Evolutionary conservation across 2,797 vertebrate species (phyloP).

Genomic region (Euthynnus affinis): DNA sequence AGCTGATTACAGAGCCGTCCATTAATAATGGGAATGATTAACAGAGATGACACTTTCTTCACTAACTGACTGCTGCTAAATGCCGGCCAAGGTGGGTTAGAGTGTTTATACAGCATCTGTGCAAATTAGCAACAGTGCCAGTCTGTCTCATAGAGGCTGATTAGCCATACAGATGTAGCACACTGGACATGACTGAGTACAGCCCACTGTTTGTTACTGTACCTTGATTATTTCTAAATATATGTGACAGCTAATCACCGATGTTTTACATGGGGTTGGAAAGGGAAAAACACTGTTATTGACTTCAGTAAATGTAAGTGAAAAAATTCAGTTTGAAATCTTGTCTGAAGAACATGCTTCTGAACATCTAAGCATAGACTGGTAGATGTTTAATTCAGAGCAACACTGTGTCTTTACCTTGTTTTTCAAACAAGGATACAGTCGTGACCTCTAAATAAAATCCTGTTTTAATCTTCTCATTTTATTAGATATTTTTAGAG

Average conservation of each 20-base stretch:
- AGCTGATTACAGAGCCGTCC: slow-evolving; percentile 47
- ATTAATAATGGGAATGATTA: slow-evolving; percentile 66
- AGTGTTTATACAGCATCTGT: slow-evolving; percentile 66
- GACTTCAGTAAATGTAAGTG: not conserved
- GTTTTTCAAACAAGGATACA: not conserved
- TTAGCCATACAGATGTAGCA: slow-evolving; percentile 42
- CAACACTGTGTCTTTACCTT: not conserved
- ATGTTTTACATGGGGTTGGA: not conserved
- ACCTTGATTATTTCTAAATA: slow-evolving; percentile 8
- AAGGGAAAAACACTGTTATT: not conserved
- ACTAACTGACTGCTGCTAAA: slow-evolving; percentile 57
- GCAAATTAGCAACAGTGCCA: slow-evolving; percentile 63
- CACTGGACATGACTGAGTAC: slow-evolving; percentile 13
- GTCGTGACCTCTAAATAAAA: slow-evolving; percentile 20
- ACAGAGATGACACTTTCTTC: slow-evolving; percentile 48
- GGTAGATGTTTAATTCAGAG: slow-evolving; percentile 11
- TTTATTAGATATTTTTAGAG: slow-evolving; percentile 21
- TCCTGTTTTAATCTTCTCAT: slow-evolving; percentile 37
- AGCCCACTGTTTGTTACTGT: not conserved
- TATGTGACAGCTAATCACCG: slow-evolving; percentile 25
- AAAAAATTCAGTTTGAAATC: not conserved
- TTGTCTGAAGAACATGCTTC: not conserved
- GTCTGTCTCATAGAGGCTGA: slow-evolving; percentile 29
- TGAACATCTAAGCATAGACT: not conserved
- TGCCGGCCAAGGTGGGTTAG: slow-evolving; percentile 45